Percentiles rank a stretch among this genome's conserved stretches.
Conservation (phyloP, 2,113 vertebrate genomes). For the Polypterus bichir region DNA sequence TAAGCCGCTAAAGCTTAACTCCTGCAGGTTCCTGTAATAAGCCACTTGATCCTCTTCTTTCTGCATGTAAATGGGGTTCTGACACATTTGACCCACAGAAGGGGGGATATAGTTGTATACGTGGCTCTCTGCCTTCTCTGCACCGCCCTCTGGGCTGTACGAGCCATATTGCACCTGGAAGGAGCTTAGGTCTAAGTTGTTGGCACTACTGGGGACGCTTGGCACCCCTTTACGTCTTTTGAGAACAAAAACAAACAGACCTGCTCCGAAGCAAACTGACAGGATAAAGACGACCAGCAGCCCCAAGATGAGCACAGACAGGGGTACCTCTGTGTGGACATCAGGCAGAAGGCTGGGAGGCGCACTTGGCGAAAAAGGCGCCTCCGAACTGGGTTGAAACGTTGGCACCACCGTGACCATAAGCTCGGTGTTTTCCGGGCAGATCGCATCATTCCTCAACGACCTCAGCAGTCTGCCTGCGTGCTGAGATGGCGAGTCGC, state of each 20-base stretch:
- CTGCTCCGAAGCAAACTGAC: constrained; percentile 89
- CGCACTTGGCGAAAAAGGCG: constrained; percentile 37
- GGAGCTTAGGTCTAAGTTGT: constrained; percentile 80
- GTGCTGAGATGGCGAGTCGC: constrained; percentile 82
- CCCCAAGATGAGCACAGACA: constrained; percentile 90
- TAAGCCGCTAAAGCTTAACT: constrained; percentile 68
- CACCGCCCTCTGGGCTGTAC: constrained; percentile 63
- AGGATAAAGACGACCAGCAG: constrained; percentile 92
- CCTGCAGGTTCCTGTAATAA: constrained; percentile 84
- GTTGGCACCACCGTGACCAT: constrained; percentile 56
- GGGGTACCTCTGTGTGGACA: constrained; percentile 75
- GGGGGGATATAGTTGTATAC: constrained; percentile 92
- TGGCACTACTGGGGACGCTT: constrained; percentile 51
- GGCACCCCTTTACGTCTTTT: constrained; percentile 84
- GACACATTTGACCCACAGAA: constrained; percentile 88
- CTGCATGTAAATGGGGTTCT: constrained; percentile 96
- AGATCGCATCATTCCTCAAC: constrained; percentile 82
- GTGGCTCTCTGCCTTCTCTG: constrained; percentile 74
- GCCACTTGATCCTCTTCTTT: constrained; percentile 81
- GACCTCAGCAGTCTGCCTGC: constrained; percentile 82
- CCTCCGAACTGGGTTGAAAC: constrained; percentile 59
- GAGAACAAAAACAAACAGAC: constrained; percentile 88
- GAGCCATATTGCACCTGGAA: constrained; percentile 89
- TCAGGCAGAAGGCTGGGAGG: constrained; percentile 70
- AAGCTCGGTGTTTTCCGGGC: constrained; percentile 64